These are phyloP conservation scores for Clivina fossor DNA, from an alignment of 2,888 invertebrate species.

Conservation along the genomic window DNA sequence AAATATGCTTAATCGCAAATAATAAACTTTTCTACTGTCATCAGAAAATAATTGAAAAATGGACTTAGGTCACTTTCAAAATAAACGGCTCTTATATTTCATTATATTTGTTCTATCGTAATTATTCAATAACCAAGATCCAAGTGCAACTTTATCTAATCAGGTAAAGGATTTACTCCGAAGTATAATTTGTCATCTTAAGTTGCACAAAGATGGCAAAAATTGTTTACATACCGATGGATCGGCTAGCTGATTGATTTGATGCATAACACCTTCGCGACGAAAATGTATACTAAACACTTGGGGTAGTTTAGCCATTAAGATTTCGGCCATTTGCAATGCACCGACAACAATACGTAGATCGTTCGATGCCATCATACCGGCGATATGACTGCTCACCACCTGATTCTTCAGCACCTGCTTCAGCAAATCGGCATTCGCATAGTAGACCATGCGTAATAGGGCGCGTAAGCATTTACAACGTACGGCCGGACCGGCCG, in stretches of 20 bases:
- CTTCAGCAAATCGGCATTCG: constrained; percentile 81
- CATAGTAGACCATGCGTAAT: constrained; percentile 94
- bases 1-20: too few relatives aligned
- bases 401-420: constrained; percentile 73
- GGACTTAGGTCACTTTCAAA: too few relatives aligned
- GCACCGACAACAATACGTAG: constrained; percentile 95
- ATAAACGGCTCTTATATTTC: too few relatives aligned
- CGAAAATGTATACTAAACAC: constrained; percentile 95
- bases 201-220: too few relatives aligned
- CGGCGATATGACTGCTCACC: constrained; percentile 95
- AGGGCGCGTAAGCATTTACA: constrained; percentile 96
- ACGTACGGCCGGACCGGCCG: constrained; percentile 95
- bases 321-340: constrained; percentile 93
- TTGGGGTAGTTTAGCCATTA: constrained; percentile 95
- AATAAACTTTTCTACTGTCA: too few relatives aligned
- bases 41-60: too few relatives aligned
- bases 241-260: constrained; percentile 71
- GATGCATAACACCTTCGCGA: constrained; percentile 96
- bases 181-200: too few relatives aligned
- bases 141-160: too few relatives aligned
- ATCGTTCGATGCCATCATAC: constrained; percentile 97
- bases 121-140: too few relatives aligned
- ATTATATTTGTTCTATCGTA: too few relatives aligned
- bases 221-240: too few relatives aligned
- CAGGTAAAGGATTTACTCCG: too few relatives aligned